phyloP scores from a whole-genome alignment of 2,113 vertebrate species.

The Strigops habroptila region DNA sequence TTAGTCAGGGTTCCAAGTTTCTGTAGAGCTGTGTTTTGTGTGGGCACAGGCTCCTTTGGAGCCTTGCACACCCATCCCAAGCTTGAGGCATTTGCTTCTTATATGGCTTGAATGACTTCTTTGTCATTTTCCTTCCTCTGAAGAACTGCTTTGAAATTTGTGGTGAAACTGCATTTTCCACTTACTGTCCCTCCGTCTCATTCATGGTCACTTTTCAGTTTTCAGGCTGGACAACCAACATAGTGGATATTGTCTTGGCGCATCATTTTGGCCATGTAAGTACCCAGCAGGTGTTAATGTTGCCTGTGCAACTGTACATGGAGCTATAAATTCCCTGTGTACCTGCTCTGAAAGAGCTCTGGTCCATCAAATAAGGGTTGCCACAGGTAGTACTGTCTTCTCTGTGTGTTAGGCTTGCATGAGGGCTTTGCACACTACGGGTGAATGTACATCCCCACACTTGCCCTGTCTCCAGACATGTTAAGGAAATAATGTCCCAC shows the following conservation, averaged over 20 bases:
- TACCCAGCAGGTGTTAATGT: neutral
- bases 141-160: neutral
- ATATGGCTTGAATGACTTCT: neutral
- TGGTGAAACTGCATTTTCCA: neutral
- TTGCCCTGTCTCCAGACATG: neutral
- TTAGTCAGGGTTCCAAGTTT: neutral
- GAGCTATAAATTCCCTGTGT: neutral
- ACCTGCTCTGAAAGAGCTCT: neutral
- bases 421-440: neutral
- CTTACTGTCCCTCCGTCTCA: neutral
- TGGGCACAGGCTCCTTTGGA: neutral
- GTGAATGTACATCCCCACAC: neutral
- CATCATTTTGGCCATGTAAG: constrained; percentile 95
- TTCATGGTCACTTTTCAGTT: constrained; percentile 73
- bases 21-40: neutral
- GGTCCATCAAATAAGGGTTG: neutral
- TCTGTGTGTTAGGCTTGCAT: neutral
- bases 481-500: neutral
- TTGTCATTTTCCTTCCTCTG: neutral
- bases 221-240: constrained; percentile 90
- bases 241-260: constrained; percentile 89
- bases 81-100: neutral
- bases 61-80: neutral
- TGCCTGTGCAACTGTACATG: neutral
- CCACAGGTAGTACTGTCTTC: neutral